Conservation (phyloP, 2,888 invertebrate species). For the Standfussiana lucernea region DNA sequence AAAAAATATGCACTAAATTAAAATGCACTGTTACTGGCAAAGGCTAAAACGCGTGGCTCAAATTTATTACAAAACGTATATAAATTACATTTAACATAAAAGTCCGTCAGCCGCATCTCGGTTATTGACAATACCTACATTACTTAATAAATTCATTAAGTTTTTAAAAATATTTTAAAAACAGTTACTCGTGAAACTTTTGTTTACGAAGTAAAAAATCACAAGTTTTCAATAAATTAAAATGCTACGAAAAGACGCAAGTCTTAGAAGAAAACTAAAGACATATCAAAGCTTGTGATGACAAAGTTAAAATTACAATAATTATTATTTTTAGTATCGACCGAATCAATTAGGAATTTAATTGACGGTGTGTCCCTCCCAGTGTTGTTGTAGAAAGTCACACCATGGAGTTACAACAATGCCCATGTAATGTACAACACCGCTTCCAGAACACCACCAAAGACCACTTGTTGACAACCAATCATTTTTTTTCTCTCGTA, state of each 20-base stretch:
- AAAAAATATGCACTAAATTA: slow-evolving; percentile 78
- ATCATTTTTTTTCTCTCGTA: slow-evolving; percentile 54
- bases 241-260: slow-evolving; percentile 67
- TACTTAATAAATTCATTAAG: slow-evolving; percentile 50
- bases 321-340: slow-evolving; percentile 54
- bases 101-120: slow-evolving; percentile 58
- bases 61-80: slow-evolving; percentile 67
- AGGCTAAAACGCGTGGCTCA: slow-evolving; percentile 70
- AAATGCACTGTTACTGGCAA: slow-evolving; percentile 89
- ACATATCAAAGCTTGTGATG: slow-evolving; percentile 67
- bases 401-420: slow-evolving; percentile 36
- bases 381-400: slow-evolving; percentile 21
- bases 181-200: slow-evolving; percentile 42
- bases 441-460: slow-evolving; percentile 35
- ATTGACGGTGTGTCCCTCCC: slow-evolving; percentile 36
- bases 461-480: slow-evolving; percentile 71
- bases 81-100: slow-evolving; percentile 79
- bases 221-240: slow-evolving; percentile 67
- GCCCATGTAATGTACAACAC: slow-evolving; percentile 38
- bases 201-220: slow-evolving; percentile 61
- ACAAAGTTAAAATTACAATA: slow-evolving; percentile 53
- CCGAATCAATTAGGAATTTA: slow-evolving; percentile 60
- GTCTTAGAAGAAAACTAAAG: slow-evolving; percentile 59
- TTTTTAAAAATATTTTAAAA: slow-evolving; percentile 65
- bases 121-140: slow-evolving; percentile 53